Base-by-base conservation (phyloP, 1,140 invertebrate species). In the Onthophagus taurus region DNA sequence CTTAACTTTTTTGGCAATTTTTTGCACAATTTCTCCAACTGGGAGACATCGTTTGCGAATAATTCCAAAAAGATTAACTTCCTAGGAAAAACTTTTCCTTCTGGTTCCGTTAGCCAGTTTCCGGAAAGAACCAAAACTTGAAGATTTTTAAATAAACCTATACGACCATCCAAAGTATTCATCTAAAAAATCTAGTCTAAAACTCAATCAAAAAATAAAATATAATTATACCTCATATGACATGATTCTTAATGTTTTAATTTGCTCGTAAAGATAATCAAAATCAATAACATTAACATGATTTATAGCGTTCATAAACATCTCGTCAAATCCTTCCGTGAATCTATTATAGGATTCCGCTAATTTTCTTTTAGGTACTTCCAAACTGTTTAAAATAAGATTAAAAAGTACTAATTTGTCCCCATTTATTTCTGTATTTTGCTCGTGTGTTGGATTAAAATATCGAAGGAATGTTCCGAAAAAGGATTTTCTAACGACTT, bases 391-490 rank as follows among this genome's bases (percentile, higher is more conserved):
- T 12, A 55, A 19, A 21, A 52, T 36, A n/a, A 36, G 51, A n/a
- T 52, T 45, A 7, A 51, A 31, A 35, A 59, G 53, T 11, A 29
- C 24, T 17, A 59, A 30, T 46, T 57, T 59, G 23, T 52, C 52
- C 5, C 46, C 36, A 26, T 59, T 59, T 17, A 53, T 13, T 29
- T 49, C 31, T 31, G 39, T 36, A 37, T 55, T 34, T 37, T 59
- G 55, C 17, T 39, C 7, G 34, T 57, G 48, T 12, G 46, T 33
- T 8, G 17, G 8, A 42, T 59, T 59, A 14, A 53, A 41, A 16
- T 42, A 26, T 14, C 55, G 16, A 19, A 59, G 31, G 31, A 49
- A 59, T 9, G 47, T 43, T n/a, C 57, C 54, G 19, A 59, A 54
- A 1, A 55, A 21, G 8, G 51, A 51, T 29, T 52, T 31, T 8